These are phyloP conservation scores for Electrona antarctica DNA, from an alignment of 2,113 vertebrate genomes.

Conservation along the genomic window DNA sequence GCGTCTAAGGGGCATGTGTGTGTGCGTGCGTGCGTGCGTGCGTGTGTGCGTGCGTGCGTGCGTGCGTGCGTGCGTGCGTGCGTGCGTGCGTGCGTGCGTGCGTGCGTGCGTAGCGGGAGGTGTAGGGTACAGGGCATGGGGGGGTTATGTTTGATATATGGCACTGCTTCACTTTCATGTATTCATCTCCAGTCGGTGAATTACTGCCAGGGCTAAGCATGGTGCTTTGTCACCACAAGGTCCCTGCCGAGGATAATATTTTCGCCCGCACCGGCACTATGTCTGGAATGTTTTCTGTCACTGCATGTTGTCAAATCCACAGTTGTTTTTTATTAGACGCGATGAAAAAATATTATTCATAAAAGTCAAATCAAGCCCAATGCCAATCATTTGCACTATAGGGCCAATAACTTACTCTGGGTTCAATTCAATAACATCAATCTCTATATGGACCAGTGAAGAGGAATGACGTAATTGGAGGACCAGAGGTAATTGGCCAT, in stretches of 20 bases:
- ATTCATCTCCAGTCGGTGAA: constrained; percentile 67
- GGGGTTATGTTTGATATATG: constrained; percentile 55
- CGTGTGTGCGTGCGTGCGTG: too few relatives aligned
- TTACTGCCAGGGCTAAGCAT: constrained; percentile 53
- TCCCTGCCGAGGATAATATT: constrained; percentile 55
- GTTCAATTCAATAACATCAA: constrained; percentile 1
- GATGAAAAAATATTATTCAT: constrained; percentile 28
- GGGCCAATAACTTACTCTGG: constrained; percentile 2
- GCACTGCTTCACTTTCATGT: constrained; percentile 69
- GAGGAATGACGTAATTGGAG: not conserved
- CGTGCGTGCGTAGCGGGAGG: not conserved
- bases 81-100: not conserved
- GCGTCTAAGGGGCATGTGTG: not conserved
- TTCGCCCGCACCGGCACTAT: constrained; percentile 51
- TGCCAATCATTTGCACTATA: constrained; percentile 1
- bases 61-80: too few relatives aligned
- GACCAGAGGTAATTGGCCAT: not conserved
- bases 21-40: not conserved
- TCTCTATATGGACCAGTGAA: not conserved
- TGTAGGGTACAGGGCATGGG: not conserved
- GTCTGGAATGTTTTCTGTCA: constrained; percentile 59
- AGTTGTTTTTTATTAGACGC: constrained; percentile 23
- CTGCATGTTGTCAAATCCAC: constrained; percentile 30
- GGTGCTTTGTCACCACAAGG: constrained; percentile 69
- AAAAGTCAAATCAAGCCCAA: constrained; percentile 34